Conservation (phyloP, 2,797 vertebrate genomes). For the Cephalopachus bancanus region DNA sequence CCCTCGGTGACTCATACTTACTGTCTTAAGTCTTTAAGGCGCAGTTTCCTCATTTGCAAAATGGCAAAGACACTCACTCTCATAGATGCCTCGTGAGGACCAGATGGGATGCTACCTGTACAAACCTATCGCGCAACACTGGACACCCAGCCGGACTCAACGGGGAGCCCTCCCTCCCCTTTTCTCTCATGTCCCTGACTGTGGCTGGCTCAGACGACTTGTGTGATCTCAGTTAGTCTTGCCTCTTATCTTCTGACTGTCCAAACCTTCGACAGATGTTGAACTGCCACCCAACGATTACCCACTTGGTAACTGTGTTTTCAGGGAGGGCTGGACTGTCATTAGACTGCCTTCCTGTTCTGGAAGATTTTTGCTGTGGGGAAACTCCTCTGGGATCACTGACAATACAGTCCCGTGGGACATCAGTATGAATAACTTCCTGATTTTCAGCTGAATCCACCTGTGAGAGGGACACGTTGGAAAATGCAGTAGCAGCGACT, state of each 20-base stretch:
- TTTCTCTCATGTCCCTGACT: background rate
- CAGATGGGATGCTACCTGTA: fast-evolving
- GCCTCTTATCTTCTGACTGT: background rate
- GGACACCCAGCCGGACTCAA: fast-evolving
- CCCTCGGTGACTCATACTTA: background rate
- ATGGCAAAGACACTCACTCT: background rate
- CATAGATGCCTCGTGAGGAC: background rate
- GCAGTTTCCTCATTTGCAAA: background rate
- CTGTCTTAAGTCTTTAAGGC: background rate
- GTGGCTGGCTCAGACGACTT: too few relatives aligned
- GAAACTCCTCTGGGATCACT: background rate
- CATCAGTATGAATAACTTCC: background rate
- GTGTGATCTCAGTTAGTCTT: background rate
- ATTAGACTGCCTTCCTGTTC: background rate
- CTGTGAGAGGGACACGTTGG: background rate
- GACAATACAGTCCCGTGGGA: background rate
- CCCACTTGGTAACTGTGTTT: background rate
- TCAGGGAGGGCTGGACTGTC: background rate
- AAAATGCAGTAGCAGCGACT: background rate
- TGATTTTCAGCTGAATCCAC: background rate
- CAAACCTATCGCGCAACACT: background rate
- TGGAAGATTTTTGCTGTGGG: background rate
- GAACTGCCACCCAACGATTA: background rate
- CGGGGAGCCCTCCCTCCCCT: too few relatives aligned
- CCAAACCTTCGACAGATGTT: background rate